phyloP scores from a whole-genome alignment of 2,888 invertebrate genomes.

The Hoplodrina blanda region DNA sequence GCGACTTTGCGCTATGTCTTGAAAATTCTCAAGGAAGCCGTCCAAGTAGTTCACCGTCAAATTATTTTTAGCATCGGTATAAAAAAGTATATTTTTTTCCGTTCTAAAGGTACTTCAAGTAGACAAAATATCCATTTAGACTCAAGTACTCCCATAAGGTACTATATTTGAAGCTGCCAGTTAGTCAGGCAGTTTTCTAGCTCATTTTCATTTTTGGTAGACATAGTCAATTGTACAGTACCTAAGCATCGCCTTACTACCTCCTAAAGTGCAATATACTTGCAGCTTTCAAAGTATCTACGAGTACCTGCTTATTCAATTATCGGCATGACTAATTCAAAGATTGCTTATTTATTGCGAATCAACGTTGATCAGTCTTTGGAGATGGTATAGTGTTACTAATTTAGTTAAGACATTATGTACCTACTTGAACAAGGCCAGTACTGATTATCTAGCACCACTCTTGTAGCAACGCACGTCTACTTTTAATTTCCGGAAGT shows the following conservation, averaged over 20 bases:
- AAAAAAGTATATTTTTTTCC: background rate
- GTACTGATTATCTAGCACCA: background rate
- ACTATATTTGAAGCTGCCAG: background rate
- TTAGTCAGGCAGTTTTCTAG: background rate
- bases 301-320: conserved; percentile 22
- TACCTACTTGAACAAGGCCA: background rate
- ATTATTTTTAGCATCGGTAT: background rate
- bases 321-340: conserved; percentile 32
- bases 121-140: background rate
- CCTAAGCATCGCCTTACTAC: background rate
- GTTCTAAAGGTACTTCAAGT: background rate
- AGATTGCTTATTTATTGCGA: conserved; percentile 38
- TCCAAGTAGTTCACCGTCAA: background rate
- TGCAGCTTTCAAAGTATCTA: background rate
- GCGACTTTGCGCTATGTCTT: too few relatives aligned
- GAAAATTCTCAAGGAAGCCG: too few relatives aligned
- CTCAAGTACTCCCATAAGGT: background rate
- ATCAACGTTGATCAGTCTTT: conserved; percentile 29
- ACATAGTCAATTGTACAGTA: conserved; percentile 10
- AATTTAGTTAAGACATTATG: conserved; percentile 23
- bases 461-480: background rate
- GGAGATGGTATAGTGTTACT: conserved; percentile 24
- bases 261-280: background rate
- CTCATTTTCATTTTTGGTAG: background rate
- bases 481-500: conserved; percentile 24